Evolutionary conservation across 2,113 vertebrate genomes (phyloP), one percentile per base, ranked within the genome.

Genomic region (Xiphias gladius): DNA sequence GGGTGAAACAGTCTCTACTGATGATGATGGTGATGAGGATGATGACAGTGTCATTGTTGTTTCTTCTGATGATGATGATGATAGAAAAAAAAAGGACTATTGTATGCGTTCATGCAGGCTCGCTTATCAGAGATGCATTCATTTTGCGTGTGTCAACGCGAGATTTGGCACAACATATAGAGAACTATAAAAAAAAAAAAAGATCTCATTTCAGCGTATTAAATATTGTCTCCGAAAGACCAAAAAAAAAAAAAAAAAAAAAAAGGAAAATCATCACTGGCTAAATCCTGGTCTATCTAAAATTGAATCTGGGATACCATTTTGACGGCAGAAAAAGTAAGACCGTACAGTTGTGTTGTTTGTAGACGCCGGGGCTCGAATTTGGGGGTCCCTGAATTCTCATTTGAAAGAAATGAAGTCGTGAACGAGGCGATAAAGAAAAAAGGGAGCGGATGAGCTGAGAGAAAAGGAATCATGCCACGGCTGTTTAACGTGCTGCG

Each of bases 241-340:
- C 92, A 92, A 94, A 74, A 73, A 70, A 69, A 82, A 64, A 64
- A 64, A 55, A 62, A 54, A 32, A 70, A 10, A 32, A 63, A 43
- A 54, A 76, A 35, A 35, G 32, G 6, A 35, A 95, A 96, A 95
- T 96, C 96, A 95, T 97, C 94, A 96, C 91, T 84, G 94, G 94
- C 94, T 96, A 94, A 95, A 93, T 93, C 95, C 88, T 73, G 77
- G 58, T 96, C 95, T 97, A 99, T 99, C 98, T 99, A 95, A 99
- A 99, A 99, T 99, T 99, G 97, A 97, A 99, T 99, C 98, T 97
- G 95, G 97, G 97, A 97, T 96, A 97, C 94, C 96, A 97, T 97
- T 97, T 73, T 96, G 96, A 98, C 96, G 96, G 95, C 94, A 93
- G 96, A 80, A 94, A 82, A 94, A 95, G 93, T 93, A 95, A 96